Base-by-base conservation (phyloP, 2,888 invertebrate genomes). In the Lasioglossum malachurum region DNA sequence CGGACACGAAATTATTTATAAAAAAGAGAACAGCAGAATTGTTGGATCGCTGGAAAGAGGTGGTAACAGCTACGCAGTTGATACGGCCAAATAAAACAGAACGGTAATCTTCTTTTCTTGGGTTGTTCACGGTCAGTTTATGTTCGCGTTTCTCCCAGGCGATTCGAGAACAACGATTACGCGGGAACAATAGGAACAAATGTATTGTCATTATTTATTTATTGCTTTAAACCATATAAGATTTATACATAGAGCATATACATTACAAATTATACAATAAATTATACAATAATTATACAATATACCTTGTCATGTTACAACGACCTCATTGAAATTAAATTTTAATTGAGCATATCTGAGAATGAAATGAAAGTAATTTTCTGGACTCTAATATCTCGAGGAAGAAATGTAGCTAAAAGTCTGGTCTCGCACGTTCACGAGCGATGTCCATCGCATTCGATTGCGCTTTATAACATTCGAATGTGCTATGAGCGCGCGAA, bases 51-150 rank as follows among this genome's bases (percentile, higher is more conserved):
- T 57, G n/a, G 53, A 3, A 53, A 53, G 10, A 53, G n/a, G 2
- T 57, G 4, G n/a, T 12, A n/a, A 57, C 23, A n/a, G 57, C 0
- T 53, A 10, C 10, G 1, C 53, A 7, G 35, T 35, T 27, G 64
- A 64, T 35, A 35, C 31, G 16, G 31, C 14, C 2, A 35, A 31
- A 19, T 64, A 64, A 16, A 64, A 64, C 31, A 64, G 31, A 64
- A 64, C 31, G 64, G 64, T 64, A 35, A 64, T 64, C 64, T 64
- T 64, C 64, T 64, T 64, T 35, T 35, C 64, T 64, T 64, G 16
- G 31, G 16, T 16, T 4, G 64, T 1, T 4, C 69, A 23, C 38
- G 69, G 35, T 64, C 64, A 7, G 64, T 31, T 31, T 31, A 31
- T 64, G 3, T 27, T 64, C 7, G 23, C 23, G 23, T 4, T 35